Conservation (phyloP, 2,113 vertebrate genomes). For the Oostethus manadensis region DNA sequence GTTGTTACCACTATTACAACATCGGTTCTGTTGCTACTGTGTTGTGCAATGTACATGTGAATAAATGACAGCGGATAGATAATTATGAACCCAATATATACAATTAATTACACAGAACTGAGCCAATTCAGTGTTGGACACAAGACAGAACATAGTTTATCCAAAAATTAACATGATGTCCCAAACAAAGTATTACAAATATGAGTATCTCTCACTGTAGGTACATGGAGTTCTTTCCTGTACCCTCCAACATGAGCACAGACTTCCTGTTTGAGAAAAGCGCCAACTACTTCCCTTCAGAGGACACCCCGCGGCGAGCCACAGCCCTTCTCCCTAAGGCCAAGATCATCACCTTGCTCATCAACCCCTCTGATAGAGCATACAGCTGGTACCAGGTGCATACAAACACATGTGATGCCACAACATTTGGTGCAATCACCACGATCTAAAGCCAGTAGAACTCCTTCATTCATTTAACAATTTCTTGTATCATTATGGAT, state of each 20-base stretch:
- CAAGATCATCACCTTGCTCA: slow-evolving; percentile 94
- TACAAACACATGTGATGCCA: slow-evolving; percentile 8
- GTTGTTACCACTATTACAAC: too few relatives aligned
- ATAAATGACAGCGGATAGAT: too few relatives aligned
- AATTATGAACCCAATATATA: background rate
- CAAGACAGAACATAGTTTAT: too few relatives aligned
- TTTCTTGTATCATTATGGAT: too few relatives aligned
- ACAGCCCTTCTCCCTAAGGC: slow-evolving; percentile 89
- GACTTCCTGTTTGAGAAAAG: slow-evolving; percentile 98
- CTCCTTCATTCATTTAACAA: background rate
- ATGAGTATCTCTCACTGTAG: slow-evolving; percentile 62
- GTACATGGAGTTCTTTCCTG: slow-evolving; percentile 98
- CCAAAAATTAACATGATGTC: background rate
- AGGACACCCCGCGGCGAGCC: slow-evolving; percentile 85
- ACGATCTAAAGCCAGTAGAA: background rate
- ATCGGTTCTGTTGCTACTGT: too few relatives aligned
- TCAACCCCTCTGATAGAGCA: slow-evolving; percentile 90
- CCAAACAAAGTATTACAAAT: background rate
- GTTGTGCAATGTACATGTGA: too few relatives aligned
- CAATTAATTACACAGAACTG: background rate
- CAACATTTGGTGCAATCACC: too few relatives aligned
- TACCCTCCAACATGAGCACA: slow-evolving; percentile 87
- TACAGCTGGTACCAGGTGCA: slow-evolving; percentile 97
- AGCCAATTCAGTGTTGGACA: background rate
- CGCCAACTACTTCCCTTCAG: slow-evolving; percentile 94